Evolutionary conservation across 1,140 invertebrate genomes (phyloP), one percentile per base, ranked within the genome.

Genomic region (Drosophila nigromelanica): DNA sequence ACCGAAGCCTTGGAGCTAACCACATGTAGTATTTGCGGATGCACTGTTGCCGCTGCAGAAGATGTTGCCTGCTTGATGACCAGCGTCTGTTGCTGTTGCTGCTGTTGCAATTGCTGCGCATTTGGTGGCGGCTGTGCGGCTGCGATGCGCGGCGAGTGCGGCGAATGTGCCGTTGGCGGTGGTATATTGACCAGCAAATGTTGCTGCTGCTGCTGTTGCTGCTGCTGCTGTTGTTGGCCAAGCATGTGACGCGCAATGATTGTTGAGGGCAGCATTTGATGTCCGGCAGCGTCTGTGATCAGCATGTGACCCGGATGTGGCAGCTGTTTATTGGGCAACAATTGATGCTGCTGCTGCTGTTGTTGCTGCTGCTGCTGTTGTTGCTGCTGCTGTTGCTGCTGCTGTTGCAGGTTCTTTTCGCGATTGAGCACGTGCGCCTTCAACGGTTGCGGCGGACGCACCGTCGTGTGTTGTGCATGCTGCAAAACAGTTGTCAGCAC

Each of bases 341-440:
- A 12, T 33, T 27, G 27, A 27, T 27, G 48, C 48, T 80, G 15
- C 73, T 58, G 63, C 14, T 73, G 76, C 21, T 68, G 75, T 48
- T 78, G 71, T 2, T 79, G 71, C 48, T 80, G 15, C 73, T 58
- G 71, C 3, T 79, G 71, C 30, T 35, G 75, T 51, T 89, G 6
- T 55, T 80, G 15, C 73, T 33, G 71, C 2, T 79, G 71, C 24
- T 78, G 10, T 39, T 83, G 72, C 15, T 73, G 73, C 5, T 78
- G 75, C 21, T 68, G 71, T 64, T 81, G 4, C 37, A 87, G 69
- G 27, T 79, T 86, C 69, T 91, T 90, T 14, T 91, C 90, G 27
- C 90, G 77, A 50, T 91, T 91, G 1, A 91, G 70, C 5, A 91
- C 90, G 37, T 91, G 90, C 5, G 90, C 90, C 47, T 91, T 91